Evolutionary conservation across 2,888 invertebrate genomes (phyloP), one percentile per base, ranked within the genome.

Genomic region (Germaria angustata): DNA sequence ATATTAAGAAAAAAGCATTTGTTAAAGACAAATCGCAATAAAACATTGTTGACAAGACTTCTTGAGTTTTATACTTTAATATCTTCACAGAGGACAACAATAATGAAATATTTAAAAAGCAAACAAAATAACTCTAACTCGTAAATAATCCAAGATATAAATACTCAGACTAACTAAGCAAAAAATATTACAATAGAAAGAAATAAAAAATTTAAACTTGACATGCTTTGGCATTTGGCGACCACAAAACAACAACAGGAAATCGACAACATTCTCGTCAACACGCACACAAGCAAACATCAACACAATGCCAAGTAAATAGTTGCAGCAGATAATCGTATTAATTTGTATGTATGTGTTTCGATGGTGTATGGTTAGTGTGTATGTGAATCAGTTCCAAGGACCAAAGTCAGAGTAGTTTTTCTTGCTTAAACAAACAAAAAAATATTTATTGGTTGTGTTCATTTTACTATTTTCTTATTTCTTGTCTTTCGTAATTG

Each of bases 191-290:
- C 15, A 65, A 32, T n/a, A 55, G 6, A 49, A 36, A 44, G 32
- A 41, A 59, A 69, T 75, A 78, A 65, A 78, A 57, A 75, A 78
- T 72, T 77, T 81, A 65, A 77, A 72, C 66, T 81, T 81, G 77
- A 78, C 75, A 82, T 82, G 65, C 82, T 79, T 53, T 78, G 76
- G 57, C 72, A 72, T 46, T 76, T 68, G 79, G 78, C 84, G 79
- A 81, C 84, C 81, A 59, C 81, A 84, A 77, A 81, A 81, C 4
- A 28, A 77, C 73, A 83, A 39, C 41, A 32, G 32, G 22, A 61
- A 51, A 57, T 22, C 39, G 51, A 51, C 59, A 51, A 65, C 51
- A 32, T 34, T 53, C 11, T 13, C 41, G 2, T 3, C n/a, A 2
- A 24, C 11, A 44, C 8, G 4, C 11, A 57, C 20, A 66, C 57